These are phyloP conservation scores for Agrochola lychnidis DNA, from an alignment of 2,888 invertebrate species.

Conservation along the genomic window DNA sequence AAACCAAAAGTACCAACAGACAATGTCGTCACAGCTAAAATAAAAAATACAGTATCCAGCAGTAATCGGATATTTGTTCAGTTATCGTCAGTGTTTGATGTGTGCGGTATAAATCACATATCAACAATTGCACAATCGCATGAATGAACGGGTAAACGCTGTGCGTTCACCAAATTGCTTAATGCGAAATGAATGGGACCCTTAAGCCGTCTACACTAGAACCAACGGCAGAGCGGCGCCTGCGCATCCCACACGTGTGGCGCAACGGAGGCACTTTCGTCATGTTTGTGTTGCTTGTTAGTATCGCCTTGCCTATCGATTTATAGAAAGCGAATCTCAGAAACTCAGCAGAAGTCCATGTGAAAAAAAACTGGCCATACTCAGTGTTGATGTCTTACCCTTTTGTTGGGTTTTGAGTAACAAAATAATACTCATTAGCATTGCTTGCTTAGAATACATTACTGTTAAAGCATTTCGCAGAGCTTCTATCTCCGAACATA, in stretches of 20 bases:
- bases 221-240: constrained; percentile 83
- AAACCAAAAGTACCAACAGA: constrained; percentile 26
- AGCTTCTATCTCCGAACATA: constrained; percentile 59
- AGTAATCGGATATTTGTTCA: constrained; percentile 44
- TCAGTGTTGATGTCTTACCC: constrained; percentile 73
- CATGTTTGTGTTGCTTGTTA: constrained; percentile 87
- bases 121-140: constrained; percentile 81
- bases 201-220: constrained; percentile 82
- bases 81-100: constrained; percentile 68
- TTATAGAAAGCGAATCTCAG: constrained; percentile 83
- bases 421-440: constrained; percentile 69
- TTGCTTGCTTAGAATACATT: constrained; percentile 56
- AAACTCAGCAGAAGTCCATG: constrained; percentile 74
- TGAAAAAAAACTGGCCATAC: constrained; percentile 71
- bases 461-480: constrained; percentile 59
- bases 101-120: constrained; percentile 74
- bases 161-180: constrained; percentile 88
- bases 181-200: constrained; percentile 89
- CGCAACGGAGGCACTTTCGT: constrained; percentile 89
- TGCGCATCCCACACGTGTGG: constrained; percentile 89
- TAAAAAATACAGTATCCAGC: constrained; percentile 21
- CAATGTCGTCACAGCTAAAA: constrained; percentile 32
- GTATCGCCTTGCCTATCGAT: constrained; percentile 82
- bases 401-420: constrained; percentile 65
- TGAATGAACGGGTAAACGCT: constrained; percentile 88